phyloP scores from a whole-genome alignment of 1,140 invertebrate species.

The Drosophila tsacasi region DNA sequence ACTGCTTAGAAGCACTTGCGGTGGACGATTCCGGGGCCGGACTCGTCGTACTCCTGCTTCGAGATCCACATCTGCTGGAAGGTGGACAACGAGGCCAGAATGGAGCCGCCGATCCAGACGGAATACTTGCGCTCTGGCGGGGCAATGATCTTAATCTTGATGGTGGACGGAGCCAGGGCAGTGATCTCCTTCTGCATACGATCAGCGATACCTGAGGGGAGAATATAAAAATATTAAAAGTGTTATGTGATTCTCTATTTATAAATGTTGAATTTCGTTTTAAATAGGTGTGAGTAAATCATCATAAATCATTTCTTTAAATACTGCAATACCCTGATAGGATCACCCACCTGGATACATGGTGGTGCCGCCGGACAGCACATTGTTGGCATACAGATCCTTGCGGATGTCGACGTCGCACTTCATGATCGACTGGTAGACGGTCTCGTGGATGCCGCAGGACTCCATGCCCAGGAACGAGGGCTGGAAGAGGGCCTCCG shows the following conservation, averaged over 20 bases:
- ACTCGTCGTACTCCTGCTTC: slow-evolving; percentile 92
- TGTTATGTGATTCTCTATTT: neutral
- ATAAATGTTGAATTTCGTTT: neutral
- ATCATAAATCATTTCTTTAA: neutral
- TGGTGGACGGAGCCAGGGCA: slow-evolving; percentile 93
- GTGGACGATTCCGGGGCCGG: slow-evolving; percentile 89
- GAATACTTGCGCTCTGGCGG: slow-evolving; percentile 97
- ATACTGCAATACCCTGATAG: neutral
- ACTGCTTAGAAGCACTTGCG: slow-evolving; percentile 89
- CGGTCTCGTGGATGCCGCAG: slow-evolving; percentile 95
- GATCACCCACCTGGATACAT: slow-evolving; percentile 93
- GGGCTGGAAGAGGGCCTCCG: slow-evolving; percentile 96
- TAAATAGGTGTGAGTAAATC: neutral
- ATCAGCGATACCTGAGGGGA: slow-evolving; percentile 90
- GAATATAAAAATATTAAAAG: neutral
- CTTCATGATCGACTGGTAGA: slow-evolving; percentile 98
- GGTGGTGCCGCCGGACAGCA: slow-evolving; percentile 95
- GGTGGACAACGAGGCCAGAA: slow-evolving; percentile 92
- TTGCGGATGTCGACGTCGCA: slow-evolving; percentile 96
- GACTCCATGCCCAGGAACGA: slow-evolving; percentile 96
- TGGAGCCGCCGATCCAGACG: slow-evolving; percentile 93
- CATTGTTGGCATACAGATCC: slow-evolving; percentile 97
- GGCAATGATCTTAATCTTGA: slow-evolving; percentile 98
- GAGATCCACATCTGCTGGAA: slow-evolving; percentile 95
- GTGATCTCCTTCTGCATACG: slow-evolving; percentile 97